Conservation (phyloP, 2,113 vertebrate species). For the Cyprinodon brontotheroides region DNA sequence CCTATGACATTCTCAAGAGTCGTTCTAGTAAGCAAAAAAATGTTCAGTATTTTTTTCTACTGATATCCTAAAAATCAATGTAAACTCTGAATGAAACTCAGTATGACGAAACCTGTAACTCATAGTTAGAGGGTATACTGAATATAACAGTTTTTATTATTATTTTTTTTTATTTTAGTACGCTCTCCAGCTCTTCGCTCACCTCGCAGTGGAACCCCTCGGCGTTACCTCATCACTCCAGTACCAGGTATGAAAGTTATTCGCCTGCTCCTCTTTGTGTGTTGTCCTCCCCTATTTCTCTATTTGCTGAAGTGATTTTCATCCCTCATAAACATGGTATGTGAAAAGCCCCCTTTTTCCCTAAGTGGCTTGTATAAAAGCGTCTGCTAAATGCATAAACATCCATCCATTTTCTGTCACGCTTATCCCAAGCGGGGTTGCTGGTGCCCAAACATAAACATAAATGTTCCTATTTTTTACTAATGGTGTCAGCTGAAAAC, state of each 20-base stretch:
- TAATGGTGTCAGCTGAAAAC: neutral
- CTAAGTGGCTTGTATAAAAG: neutral
- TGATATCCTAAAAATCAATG: neutral
- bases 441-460: too few species aligned
- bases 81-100: neutral
- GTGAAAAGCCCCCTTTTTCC: neutral
- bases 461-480: neutral
- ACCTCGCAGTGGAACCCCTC: slow-evolving; percentile 82
- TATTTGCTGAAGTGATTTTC: neutral
- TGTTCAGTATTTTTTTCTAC: neutral
- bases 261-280: neutral
- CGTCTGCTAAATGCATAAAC: too few species aligned
- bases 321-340: neutral
- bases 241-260: slow-evolving; percentile 86
- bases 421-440: too few species aligned
- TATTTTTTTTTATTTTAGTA: slow-evolving; percentile 66
- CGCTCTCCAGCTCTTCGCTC: slow-evolving; percentile 86
- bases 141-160: neutral
- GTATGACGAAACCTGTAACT: neutral
- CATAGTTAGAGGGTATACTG: neutral
- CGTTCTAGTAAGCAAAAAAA: slow-evolving; percentile 80
- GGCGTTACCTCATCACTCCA: slow-evolving; percentile 92
- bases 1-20: slow-evolving; percentile 89
- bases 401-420: too few species aligned
- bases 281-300: slow-evolving; percentile 10